A percentile compares a stretch with the other conserved stretches of the same genome.
These are phyloP conservation scores for Lepidotrigona ventralis DNA, from an alignment of 1,140 invertebrate species.

Conservation along the genomic window DNA sequence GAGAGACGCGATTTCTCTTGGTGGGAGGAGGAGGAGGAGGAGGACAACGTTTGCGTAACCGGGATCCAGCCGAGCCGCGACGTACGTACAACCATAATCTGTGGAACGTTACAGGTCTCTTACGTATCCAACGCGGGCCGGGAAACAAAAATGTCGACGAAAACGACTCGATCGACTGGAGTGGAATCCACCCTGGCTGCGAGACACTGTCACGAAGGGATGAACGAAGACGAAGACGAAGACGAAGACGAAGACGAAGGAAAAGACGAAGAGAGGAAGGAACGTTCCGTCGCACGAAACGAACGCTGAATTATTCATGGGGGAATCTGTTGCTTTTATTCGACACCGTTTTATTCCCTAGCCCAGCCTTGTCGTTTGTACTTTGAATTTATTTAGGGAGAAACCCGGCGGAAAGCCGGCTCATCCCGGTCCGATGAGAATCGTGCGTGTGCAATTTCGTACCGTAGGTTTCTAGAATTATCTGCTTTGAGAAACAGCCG, in stretches of 20 bases:
- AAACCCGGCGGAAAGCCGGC: background rate
- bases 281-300: constrained; percentile 14
- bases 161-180: constrained; percentile 36
- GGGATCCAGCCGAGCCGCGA: background rate
- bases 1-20: constrained; percentile 10
- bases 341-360: background rate
- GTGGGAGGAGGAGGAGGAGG: background rate
- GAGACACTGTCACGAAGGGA: constrained; percentile 32
- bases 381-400: constrained; percentile 21
- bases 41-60: constrained; percentile 34
- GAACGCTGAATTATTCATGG: constrained; percentile 68
- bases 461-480: no score
- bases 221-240: background rate
- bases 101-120: background rate
- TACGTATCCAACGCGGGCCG: constrained; percentile 2
- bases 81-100: constrained; percentile 4
- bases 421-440: background rate
- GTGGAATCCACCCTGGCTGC: constrained; percentile 38
- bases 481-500: no score
- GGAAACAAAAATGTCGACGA: constrained; percentile 26
- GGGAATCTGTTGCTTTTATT: constrained; percentile 66
- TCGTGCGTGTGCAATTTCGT: background rate
- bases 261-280: background rate
- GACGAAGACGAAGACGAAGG: background rate
- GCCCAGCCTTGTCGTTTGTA: constrained; percentile 19